Conservation (phyloP, 1,140 invertebrate genomes). For the Drosophila nebulosa region DNA sequence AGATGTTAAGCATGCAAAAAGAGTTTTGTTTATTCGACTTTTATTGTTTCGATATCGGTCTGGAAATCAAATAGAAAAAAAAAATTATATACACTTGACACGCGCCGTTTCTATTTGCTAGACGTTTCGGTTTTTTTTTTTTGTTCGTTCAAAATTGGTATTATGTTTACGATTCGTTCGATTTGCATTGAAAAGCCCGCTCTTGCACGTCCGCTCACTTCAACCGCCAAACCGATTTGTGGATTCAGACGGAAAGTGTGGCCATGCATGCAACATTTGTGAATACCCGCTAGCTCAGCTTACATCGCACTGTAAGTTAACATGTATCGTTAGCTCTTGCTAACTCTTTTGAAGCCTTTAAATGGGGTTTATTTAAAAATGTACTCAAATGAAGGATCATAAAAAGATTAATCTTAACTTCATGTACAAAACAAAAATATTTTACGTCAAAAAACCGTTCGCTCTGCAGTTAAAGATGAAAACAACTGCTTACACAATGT, state of each 20-base stretch:
- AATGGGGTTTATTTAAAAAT: no score
- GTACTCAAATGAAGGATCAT: no score
- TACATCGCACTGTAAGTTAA: not conserved
- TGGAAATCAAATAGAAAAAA: conserved; percentile 21
- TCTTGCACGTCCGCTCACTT: conserved; percentile 26
- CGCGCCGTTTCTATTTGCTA: conserved; percentile 54
- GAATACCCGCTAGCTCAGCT: not conserved
- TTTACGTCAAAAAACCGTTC: no score
- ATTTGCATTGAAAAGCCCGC: conserved; percentile 31
- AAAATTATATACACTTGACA: conserved; percentile 50
- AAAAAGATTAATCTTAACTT: no score
- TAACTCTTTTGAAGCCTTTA: no score
- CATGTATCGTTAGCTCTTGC: not conserved
- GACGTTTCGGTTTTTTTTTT: not conserved
- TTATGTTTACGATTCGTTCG: conserved; percentile 22
- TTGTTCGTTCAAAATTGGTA: conserved; percentile 19
- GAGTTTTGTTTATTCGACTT: conserved; percentile 10
- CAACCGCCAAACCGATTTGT: conserved; percentile 7
- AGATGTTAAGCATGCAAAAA: conserved; percentile 56
- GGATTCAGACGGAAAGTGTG: not conserved
- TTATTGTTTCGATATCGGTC: not conserved
- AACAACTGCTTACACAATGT: not conserved
- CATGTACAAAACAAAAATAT: no score
- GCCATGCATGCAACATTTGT: not conserved
- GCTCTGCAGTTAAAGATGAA: no score